These are phyloP conservation scores for Sinosuthora webbiana DNA, from an alignment of 2,113 vertebrate species.

Conservation along the genomic window DNA sequence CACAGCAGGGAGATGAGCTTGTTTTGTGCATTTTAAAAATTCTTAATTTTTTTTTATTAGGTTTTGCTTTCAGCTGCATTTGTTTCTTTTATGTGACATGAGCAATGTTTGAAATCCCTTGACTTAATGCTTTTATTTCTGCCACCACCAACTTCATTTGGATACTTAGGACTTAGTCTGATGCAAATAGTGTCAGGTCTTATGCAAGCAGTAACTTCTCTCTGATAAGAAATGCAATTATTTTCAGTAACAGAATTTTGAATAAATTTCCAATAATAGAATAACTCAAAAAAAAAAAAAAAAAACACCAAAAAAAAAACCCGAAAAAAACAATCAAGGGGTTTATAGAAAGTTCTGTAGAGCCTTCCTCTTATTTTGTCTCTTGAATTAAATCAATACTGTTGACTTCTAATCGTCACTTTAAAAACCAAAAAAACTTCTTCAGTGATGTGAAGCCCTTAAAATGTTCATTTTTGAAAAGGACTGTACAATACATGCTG, in stretches of 20 bases:
- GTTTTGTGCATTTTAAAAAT: not conserved
- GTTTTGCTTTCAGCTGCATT: not conserved
- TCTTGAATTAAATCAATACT: not conserved
- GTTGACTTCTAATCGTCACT: not conserved
- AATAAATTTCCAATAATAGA: not conserved
- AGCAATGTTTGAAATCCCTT: not conserved
- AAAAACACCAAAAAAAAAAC: not conserved
- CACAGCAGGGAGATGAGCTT: accelerated
- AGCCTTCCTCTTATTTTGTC: not conserved
- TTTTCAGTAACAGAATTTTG: not conserved
- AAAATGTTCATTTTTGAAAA: not conserved
- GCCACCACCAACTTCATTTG: not conserved
- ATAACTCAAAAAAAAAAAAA: not conserved
- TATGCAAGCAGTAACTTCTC: not conserved
- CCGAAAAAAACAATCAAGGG: not conserved
- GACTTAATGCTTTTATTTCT: not conserved
- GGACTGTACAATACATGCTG: not conserved
- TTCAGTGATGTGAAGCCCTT: not conserved
- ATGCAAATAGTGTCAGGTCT: not conserved
- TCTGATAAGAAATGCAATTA: not conserved
- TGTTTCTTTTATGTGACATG: not conserved
- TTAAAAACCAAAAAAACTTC: not conserved
- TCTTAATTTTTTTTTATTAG: not conserved
- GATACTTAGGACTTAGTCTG: not conserved
- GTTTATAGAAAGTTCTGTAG: not conserved